Evolutionary conservation across 2,888 invertebrate species (phyloP).

Genomic region (Diadromus collaris): DNA sequence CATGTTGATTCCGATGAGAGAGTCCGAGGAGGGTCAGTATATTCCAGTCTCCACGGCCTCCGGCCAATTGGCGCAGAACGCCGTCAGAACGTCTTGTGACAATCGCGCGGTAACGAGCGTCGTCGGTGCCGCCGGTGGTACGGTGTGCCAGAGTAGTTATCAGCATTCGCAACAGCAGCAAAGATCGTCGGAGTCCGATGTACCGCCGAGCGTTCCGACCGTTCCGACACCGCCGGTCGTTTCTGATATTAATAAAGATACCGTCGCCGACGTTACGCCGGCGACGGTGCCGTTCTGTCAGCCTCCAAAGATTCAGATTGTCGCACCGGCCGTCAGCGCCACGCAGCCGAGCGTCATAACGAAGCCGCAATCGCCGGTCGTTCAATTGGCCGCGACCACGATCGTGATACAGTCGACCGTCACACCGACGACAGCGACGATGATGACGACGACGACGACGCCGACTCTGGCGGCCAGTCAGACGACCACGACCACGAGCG

Average conservation of each 20-base stretch:
- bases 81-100: slow-evolving; percentile 66
- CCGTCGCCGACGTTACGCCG: slow-evolving; percentile 45
- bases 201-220: slow-evolving; percentile 61
- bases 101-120: slow-evolving; percentile 61
- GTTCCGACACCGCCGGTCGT: slow-evolving; percentile 78
- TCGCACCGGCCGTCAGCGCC: slow-evolving; percentile 64
- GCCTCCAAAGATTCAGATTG: slow-evolving; percentile 65
- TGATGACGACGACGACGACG: slow-evolving; percentile 57
- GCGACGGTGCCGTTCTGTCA: slow-evolving; percentile 50
- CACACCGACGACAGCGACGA: slow-evolving; percentile 62
- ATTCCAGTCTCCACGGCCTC: slow-evolving; percentile 81
- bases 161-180: slow-evolving; percentile 60
- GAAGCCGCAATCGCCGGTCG: slow-evolving; percentile 71
- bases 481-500: slow-evolving; percentile 58
- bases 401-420: slow-evolving; percentile 66
- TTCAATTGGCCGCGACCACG: slow-evolving; percentile 67
- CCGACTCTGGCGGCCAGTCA: slow-evolving; percentile 47
- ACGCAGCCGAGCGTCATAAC: slow-evolving; percentile 73
- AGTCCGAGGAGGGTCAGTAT: slow-evolving; percentile 87
- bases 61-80: slow-evolving; percentile 58
- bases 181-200: slow-evolving; percentile 62
- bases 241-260: slow-evolving; percentile 68
- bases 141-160: slow-evolving; percentile 32
- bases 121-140: slow-evolving; percentile 50
- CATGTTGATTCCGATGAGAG: slow-evolving; percentile 85